Evolutionary conservation across 2,113 vertebrate genomes (phyloP).

Genomic region (Anhinga anhinga): DNA sequence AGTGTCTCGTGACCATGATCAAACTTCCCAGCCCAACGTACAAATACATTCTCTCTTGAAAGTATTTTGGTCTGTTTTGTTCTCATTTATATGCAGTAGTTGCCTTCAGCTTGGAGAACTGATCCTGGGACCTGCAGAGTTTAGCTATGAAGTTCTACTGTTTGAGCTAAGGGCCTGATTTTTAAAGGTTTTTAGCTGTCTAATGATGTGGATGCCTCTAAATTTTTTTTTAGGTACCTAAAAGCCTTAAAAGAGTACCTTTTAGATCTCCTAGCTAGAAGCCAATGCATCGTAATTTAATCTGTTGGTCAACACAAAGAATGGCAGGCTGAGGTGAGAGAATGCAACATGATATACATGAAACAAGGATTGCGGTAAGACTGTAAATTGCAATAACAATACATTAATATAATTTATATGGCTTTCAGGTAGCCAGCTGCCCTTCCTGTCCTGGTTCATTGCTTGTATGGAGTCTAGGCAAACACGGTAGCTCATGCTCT

Average conservation of each 20-base stretch:
- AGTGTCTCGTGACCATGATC: not conserved
- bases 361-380: not conserved
- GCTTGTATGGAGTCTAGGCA: not conserved
- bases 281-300: not conserved
- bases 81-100: not conserved
- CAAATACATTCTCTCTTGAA: not conserved
- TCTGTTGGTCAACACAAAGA: not conserved
- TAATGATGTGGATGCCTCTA: not conserved
- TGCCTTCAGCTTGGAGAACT: not conserved
- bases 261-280: not conserved
- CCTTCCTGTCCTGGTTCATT: not conserved
- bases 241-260: not conserved
- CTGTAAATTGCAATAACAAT: not conserved
- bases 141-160: not conserved
- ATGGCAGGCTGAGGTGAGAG: not conserved
- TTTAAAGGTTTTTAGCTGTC: not conserved
- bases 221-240: not conserved
- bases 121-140: not conserved
- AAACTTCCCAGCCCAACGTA: not conserved
- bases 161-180: not conserved
- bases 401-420: not conserved
- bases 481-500: not conserved
- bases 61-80: not conserved
- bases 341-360: not conserved
- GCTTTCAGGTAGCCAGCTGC: not conserved